Conservation (phyloP, 2,113 vertebrate genomes). For the Heterotilapia buettikoferi region DNA sequence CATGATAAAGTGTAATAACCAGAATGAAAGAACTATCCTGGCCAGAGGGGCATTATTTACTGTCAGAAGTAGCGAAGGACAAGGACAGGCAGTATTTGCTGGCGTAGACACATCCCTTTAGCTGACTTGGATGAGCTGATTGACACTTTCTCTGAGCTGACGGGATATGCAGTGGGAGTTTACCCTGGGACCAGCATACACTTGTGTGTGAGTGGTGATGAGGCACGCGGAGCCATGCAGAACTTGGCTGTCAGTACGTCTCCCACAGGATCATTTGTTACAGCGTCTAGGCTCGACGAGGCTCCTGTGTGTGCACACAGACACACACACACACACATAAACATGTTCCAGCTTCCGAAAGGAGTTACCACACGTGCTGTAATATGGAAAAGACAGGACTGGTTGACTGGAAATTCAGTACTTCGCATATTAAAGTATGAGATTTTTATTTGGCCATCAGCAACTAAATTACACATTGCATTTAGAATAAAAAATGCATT, state of each 20-base stretch:
- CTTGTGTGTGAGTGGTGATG: neutral
- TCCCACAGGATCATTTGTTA: constrained; percentile 17
- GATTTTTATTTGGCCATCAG: neutral
- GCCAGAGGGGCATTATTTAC: neutral
- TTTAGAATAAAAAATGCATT: neutral
- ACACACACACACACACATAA: neutral
- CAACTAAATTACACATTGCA: neutral
- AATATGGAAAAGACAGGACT: no score
- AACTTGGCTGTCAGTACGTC: constrained; percentile 30
- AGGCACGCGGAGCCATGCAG: neutral
- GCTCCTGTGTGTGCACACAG: neutral
- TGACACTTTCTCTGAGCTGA: constrained; percentile 56
- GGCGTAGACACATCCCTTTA: constrained; percentile 22
- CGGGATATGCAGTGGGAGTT: constrained; percentile 37
- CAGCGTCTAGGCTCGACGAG: constrained; percentile 8
- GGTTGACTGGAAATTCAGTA: neutral
- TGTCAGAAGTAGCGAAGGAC: constrained; percentile 19
- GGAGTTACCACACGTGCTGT: neutral
- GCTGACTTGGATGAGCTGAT: constrained; percentile 37
- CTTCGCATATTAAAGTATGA: neutral
- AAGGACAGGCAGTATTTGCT: constrained; percentile 14
- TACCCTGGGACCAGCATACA: constrained; percentile 29
- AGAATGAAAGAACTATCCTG: neutral
- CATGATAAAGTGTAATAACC: neutral
- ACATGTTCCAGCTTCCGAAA: neutral